Evolutionary conservation across 2,113 vertebrate genomes (phyloP), one percentile per base, ranked within the genome.

Genomic region (Galbula dea): DNA sequence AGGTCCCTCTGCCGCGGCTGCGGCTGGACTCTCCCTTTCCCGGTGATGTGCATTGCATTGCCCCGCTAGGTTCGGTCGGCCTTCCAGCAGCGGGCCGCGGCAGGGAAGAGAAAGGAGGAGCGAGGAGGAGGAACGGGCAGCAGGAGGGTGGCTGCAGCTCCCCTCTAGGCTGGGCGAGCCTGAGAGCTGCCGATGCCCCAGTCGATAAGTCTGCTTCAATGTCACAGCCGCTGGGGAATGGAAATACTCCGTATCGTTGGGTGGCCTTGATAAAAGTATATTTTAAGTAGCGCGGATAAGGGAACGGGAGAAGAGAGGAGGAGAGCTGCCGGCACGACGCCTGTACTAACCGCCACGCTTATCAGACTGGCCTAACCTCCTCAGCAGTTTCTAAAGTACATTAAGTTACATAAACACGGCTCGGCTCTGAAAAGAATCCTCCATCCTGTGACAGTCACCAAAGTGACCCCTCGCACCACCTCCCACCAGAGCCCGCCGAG

Each of bases 391-490:
- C 95, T 68, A 88, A 88, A 96, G 97, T 84, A 96, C 97, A 96
- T 97, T 92, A 95, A 97, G 96, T 96, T 98, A 88, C 96, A 96
- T 97, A 97, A 97, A 97, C 98, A 97, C 76, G 89, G 78, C 94
- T 81, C 83, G 57, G 27, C 29, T n/a, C n/a, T n/a, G 92, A 77
- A 90, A 95, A 97, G 96, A 95, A 96, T 91, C 97, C 87, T 65
- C 82, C 91, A 86, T 78, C 62, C 95, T 29, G 82, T 74, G 88
- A 86, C 82, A 92, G 95, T 66, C 95, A 76, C 97, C 95, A 94
- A 96, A 88, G 96, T 97, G 97, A 98, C 97, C 97, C 92, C 81
- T 91, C 24, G 59, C 13, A 55, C 61, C 26, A 10, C 61, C 59
- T 55, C 12, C 32, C 59, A 52, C 27, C n/a, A 13, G 21, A 18